Evolutionary conservation across 2,797 vertebrate genomes (phyloP).

Genomic region (Anguilla megastoma): DNA sequence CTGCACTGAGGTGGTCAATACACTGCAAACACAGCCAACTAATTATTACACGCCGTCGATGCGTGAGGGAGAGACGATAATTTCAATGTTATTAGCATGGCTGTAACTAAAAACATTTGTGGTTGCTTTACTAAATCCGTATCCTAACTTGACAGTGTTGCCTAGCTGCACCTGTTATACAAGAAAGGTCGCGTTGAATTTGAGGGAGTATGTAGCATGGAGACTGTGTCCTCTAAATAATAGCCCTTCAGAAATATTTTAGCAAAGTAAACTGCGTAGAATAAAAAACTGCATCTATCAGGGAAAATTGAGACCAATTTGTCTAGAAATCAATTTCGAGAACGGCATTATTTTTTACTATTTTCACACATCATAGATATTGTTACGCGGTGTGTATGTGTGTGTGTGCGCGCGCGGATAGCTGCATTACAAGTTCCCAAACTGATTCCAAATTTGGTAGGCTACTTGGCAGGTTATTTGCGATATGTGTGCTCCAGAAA

Average conservation of each 20-base stretch:
- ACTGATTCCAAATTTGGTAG: background rate
- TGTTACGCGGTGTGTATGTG: background rate
- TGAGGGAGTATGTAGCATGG: background rate
- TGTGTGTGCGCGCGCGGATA: background rate
- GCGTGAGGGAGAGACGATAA: constrained; percentile 2
- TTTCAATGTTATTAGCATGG: background rate
- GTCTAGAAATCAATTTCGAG: background rate
- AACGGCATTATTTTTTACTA: background rate
- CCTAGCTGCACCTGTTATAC: background rate
- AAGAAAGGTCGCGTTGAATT: background rate
- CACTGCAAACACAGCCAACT: too few relatives aligned
- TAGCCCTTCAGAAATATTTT: background rate
- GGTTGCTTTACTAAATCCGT: background rate
- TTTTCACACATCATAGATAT: background rate
- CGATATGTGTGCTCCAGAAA: background rate
- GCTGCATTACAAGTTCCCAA: background rate
- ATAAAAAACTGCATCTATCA: too few relatives aligned
- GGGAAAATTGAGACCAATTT: too few relatives aligned
- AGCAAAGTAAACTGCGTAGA: background rate
- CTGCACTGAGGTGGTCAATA: too few relatives aligned
- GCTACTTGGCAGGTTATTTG: background rate
- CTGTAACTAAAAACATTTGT: background rate
- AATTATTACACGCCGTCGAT: background rate
- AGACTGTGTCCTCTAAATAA: background rate
- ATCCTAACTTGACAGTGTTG: background rate